Evolutionary conservation across 2,113 vertebrate species (phyloP).

Genomic region (Mugil cephalus): DNA sequence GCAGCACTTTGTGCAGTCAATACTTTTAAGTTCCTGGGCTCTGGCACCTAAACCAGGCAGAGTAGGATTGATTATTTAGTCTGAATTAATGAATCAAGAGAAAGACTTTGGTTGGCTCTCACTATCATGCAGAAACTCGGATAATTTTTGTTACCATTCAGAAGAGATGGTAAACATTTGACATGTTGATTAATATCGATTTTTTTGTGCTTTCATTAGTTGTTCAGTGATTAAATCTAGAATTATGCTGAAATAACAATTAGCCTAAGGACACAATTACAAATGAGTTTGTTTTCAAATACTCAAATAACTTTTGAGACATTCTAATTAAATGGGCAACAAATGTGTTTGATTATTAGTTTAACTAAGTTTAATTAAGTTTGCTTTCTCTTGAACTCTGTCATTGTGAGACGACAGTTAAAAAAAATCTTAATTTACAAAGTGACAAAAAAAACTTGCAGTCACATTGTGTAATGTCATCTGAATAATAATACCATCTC

Average conservation of each 20-base stretch:
- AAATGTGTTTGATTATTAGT: too few relatives aligned
- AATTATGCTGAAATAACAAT: not conserved
- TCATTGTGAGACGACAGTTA: too few relatives aligned
- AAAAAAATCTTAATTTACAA: not conserved
- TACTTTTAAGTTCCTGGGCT: conserved; percentile 26
- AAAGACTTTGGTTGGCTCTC: not conserved
- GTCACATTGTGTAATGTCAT: conserved; percentile 24
- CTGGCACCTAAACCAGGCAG: not conserved
- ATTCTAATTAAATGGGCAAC: not conserved
- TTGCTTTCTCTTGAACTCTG: too few relatives aligned
- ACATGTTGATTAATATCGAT: not conserved
- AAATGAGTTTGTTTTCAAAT: not conserved
- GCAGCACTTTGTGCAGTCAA: conserved; percentile 28
- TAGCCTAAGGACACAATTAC: too few relatives aligned
- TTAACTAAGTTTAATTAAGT: too few relatives aligned
- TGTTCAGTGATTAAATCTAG: not conserved
- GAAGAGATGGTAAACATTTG: not conserved
- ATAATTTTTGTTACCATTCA: too few relatives aligned
- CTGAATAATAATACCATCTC: conserved; percentile 23
- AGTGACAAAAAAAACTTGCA: not conserved
- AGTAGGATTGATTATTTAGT: conserved; percentile 18
- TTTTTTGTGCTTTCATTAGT: not conserved
- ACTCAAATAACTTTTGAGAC: not conserved
- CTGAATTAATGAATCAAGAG: conserved; percentile 13
- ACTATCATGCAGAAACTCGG: not conserved